Evolutionary conservation across 2,113 vertebrate genomes (phyloP).

Genomic region (Misgurnus anguillicaudatus): DNA sequence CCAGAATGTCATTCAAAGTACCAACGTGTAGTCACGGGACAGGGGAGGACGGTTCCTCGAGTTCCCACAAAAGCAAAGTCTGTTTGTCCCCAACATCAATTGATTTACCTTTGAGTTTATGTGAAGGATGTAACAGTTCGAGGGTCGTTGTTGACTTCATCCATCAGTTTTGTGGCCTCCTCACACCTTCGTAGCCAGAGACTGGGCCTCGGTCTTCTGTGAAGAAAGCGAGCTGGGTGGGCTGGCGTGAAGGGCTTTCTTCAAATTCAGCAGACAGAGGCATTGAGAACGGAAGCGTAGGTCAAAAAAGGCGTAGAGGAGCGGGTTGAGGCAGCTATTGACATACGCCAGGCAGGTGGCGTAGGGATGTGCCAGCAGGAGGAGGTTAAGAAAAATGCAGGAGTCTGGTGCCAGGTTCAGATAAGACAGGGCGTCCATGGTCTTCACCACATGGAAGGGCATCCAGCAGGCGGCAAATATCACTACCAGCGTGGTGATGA

Average conservation of each 20-base stretch:
- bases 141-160: constrained; percentile 16
- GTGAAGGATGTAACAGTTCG: constrained; percentile 27
- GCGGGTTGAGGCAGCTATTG: constrained; percentile 88
- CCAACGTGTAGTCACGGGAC: constrained; percentile 1
- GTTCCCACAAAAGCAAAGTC: constrained; percentile 36
- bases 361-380: constrained; percentile 80
- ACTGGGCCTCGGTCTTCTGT: constrained; percentile 81
- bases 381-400: constrained; percentile 74
- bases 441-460: constrained; percentile 84
- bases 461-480: constrained; percentile 84
- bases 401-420: constrained; percentile 71
- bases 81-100: constrained; percentile 23
- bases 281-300: constrained; percentile 83
- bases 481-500: constrained; percentile 81
- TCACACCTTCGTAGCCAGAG: constrained; percentile 82
- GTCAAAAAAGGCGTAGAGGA: constrained; percentile 87
- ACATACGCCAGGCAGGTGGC: constrained; percentile 84
- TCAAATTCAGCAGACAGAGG: constrained; percentile 76
- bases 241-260: constrained; percentile 70
- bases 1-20: constrained; percentile 4
- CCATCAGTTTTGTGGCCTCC: constrained; percentile 19
- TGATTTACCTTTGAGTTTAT: constrained; percentile 25
- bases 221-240: constrained; percentile 76
- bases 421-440: constrained; percentile 77
- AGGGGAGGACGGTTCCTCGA: constrained; percentile 23